Base-by-base conservation (phyloP, 2,888 invertebrate genomes). In the Rhodophaea formosa region DNA sequence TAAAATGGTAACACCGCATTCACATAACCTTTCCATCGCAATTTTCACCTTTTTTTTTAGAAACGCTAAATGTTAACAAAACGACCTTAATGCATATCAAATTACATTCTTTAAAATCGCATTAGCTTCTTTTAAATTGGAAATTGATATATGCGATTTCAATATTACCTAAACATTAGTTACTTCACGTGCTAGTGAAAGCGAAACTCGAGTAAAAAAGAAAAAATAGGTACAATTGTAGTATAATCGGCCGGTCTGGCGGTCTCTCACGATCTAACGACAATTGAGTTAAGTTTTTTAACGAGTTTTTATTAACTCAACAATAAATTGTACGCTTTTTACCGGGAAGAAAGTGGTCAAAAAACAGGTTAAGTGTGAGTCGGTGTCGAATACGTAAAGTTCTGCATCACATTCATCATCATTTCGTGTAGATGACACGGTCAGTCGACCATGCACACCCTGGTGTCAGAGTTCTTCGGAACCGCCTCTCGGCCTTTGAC, bases 281-380 rank as follows among this genome's bases (percentile, higher is more conserved):
- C 86, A 88, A 88, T 89, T 81, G 78, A 86, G 80, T 88, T 88
- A 85, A 62, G 79, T 86, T 87, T 86, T 87, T 81, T 72, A 67
- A 63, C 67, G 56, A 68, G 65, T 77, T 72, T 74, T 74, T 69
- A 59, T 58, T 58, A 59, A 46, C 60, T 57, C 61, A 65, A 39
- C 70, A 75, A 72, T 74, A 68, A 75, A 70, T 71, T 68, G 69
- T 68, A 61, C 63, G 60, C 67, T 79, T 80, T 77, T 77, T 79
- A 69, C 63, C 43, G 56, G 58, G 79, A 88, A 79, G 88, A 88
- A 89, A 88, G 88, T 88, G 72, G 63, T 78, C 65, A 72, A 80
- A 84, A 80, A 80, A 79, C 23, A 2, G 23, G 23, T 5, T 23
- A 23, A 23, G 23, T 23, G 23, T 23, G 23, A 23, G 23, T 23